Base-by-base conservation (phyloP, 2,888 invertebrate genomes). In the Sinhomidia bicolor region DNA sequence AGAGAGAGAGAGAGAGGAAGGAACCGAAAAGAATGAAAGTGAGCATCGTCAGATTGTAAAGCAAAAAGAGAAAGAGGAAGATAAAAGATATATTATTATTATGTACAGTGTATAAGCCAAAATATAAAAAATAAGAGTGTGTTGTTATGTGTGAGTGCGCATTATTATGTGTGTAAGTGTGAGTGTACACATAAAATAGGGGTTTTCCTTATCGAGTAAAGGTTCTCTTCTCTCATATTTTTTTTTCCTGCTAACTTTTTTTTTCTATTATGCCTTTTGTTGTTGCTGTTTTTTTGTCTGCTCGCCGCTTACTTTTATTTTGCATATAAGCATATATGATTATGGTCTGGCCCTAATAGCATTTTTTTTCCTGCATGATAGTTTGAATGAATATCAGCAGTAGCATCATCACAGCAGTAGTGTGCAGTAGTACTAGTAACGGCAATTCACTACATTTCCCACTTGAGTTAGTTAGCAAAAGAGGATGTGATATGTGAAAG, bases 41-140 rank as follows among this genome's bases (percentile, higher is more conserved):
- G 78, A 85, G 65, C 78, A 85, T 57, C 85, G 78, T 85, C 85
- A 82, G 82, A 82, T 65, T 82, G 68, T 47, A 82, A 68, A 51
- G 82, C 44, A 71, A 71, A 68, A 47, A 78, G 23, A 23, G 26
- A 74, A 74, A 9, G 47, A n/a, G 17, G 47, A n/a, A 51, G 29
- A 82, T 47, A 82, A 71, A 82, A 54, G 26, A 65, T 36, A 79
- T 60, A 32, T 57, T 57, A 20, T 57, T 36, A 5, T 36, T 20
- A 44, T 44, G 7, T 32, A 57, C 6, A 79, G 36, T 78, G 54
- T 51, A 78, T n/a, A 47, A 54, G 57, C 36, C 7, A 78, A 36
- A 36, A 60, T 57, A 57, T 32, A 57, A 23, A 74, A 36, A 36
- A 36, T 5, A 36, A 36, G 36, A 36, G n/a, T 76, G 29, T 32